These are phyloP conservation scores for Tupaia chinensis DNA, from an alignment of 2,113 vertebrate genomes.

Conservation along the genomic window DNA sequence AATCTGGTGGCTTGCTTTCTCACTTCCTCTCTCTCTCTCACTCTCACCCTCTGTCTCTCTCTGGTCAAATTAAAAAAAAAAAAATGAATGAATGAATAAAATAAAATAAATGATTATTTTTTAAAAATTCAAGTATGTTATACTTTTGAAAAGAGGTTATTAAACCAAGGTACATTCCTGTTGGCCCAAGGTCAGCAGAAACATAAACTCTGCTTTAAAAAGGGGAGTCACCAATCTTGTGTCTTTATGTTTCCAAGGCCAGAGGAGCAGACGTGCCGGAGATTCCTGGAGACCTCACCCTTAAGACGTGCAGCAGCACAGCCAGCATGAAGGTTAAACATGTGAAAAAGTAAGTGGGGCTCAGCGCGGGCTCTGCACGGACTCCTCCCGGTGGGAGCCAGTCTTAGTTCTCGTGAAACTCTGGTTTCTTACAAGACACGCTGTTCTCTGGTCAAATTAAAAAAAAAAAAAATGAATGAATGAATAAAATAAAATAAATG, in stretches of 20 bases:
- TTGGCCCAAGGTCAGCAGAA: slow-evolving; percentile 31
- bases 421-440: slow-evolving; percentile 18
- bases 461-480: no score
- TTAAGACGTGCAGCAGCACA: slow-evolving; percentile 95
- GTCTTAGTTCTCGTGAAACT: background rate
- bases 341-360: slow-evolving; percentile 95
- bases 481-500: no score
- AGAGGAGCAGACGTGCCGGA: slow-evolving; percentile 93
- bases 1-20: no score
- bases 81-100: no score
- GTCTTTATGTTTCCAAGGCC: slow-evolving; percentile 86
- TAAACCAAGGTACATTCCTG: background rate
- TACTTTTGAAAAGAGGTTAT: slow-evolving; percentile 41
- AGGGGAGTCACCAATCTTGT: background rate
- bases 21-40: no score
- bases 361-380: background rate
- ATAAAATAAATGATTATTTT: background rate
- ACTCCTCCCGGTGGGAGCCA: background rate
- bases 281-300: slow-evolving; percentile 91
- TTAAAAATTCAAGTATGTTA: background rate
- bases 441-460: background rate
- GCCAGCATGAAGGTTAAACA: slow-evolving; percentile 99
- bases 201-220: background rate
- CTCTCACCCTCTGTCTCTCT: no score
- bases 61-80: no score